Evolutionary conservation across 2,797 vertebrate species (phyloP).

Genomic region (Channallabes apus): DNA sequence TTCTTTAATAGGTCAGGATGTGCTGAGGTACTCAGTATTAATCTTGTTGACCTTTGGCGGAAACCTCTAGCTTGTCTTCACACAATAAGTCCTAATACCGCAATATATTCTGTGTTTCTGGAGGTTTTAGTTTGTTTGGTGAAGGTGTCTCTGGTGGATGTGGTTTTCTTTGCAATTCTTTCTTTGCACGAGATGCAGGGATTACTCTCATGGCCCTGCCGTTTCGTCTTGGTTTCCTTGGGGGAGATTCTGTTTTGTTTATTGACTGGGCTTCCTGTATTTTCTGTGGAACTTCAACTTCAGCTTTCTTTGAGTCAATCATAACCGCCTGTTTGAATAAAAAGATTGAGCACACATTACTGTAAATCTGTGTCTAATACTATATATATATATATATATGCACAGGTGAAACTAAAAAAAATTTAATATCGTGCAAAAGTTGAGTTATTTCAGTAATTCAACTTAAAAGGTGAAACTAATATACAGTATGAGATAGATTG

Average conservation of each 20-base stretch:
- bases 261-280: neutral
- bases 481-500: too few species aligned
- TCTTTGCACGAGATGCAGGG: constrained; percentile 20
- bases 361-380: neutral
- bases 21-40: neutral
- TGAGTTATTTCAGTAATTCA: too few species aligned
- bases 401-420: too few species aligned
- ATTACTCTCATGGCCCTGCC: constrained; percentile 13
- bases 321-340: neutral
- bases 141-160: constrained; percentile 25
- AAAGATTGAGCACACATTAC: neutral
- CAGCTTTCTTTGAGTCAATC: neutral
- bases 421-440: too few species aligned
- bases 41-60: neutral
- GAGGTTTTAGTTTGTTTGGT: constrained; percentile 9
- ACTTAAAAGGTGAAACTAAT: too few species aligned
- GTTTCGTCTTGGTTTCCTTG: constrained; percentile 5
- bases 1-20: neutral
- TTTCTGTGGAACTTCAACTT: neutral
- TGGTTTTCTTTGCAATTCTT: constrained; percentile 29
- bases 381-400: too few species aligned
- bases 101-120: constrained; percentile 1
- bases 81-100: neutral
- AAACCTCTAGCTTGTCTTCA: neutral
- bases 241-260: constrained; percentile 17